phyloP scores from a whole-genome alignment of 1,140 invertebrate species.

The Papilio polytes region DNA sequence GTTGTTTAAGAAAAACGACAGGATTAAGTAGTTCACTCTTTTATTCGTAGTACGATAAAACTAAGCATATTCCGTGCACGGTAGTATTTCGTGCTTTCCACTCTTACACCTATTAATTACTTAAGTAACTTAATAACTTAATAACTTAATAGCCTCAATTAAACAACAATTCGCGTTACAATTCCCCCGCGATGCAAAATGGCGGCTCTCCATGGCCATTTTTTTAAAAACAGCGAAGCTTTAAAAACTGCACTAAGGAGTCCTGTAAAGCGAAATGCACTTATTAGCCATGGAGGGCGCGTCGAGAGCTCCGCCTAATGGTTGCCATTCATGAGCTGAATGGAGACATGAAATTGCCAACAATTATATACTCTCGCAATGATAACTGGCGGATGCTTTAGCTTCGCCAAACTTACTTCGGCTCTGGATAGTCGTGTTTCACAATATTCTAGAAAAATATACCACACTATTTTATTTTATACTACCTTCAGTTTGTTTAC shows the following conservation, averaged over 20 bases:
- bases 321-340: conserved; percentile 78
- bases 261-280: conserved; percentile 80
- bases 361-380: conserved; percentile 82
- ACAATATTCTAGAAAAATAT: conserved; percentile 25
- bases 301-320: conserved; percentile 76
- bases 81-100: not conserved
- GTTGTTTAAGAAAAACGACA: not conserved
- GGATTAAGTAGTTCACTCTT: not conserved
- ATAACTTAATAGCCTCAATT: conserved; percentile 75
- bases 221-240: conserved; percentile 68
- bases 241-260: conserved; percentile 79
- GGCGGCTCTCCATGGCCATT: conserved; percentile 63
- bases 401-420: conserved; percentile 63
- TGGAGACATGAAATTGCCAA: conserved; percentile 80
- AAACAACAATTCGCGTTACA: conserved; percentile 64
- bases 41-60: conserved; percentile 25
- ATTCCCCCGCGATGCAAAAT: conserved; percentile 51
- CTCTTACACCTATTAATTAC: conserved; percentile 63
- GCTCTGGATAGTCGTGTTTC: conserved; percentile 20
- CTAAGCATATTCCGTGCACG: not conserved
- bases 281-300: conserved; percentile 78
- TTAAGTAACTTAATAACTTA: conserved; percentile 64
- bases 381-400: conserved; percentile 77
- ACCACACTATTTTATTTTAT: not conserved
- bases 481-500: conserved; percentile 3